A percentile compares a stretch with the other conserved stretches of the same genome.
Evolutionary conservation across 2,797 vertebrate genomes (phyloP).

Genomic region (Acanthurus tractus): DNA sequence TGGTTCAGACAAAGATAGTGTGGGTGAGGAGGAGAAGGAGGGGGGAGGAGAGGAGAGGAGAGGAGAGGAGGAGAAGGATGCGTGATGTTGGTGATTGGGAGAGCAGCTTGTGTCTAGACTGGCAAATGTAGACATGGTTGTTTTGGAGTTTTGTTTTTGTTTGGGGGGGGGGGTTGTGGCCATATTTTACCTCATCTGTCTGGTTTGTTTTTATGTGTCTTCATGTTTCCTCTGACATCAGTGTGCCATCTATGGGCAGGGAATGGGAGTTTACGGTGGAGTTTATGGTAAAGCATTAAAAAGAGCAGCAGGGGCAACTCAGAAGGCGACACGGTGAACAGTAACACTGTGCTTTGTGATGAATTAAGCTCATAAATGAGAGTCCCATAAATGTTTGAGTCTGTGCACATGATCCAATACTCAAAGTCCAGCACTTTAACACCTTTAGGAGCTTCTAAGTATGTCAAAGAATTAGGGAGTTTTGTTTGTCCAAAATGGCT

Average conservation of each 20-base stretch:
- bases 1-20: conserved; percentile 76
- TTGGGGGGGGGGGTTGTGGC: conserved; percentile 8
- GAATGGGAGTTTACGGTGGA: conserved; percentile 52
- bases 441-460: neutral
- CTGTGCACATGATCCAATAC: neutral
- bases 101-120: conserved; percentile 79
- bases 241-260: conserved; percentile 48
- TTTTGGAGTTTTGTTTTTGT: conserved; percentile 66
- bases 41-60: conserved; percentile 9
- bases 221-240: conserved; percentile 31
- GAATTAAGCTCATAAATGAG: conserved; percentile 14
- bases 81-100: conserved; percentile 49
- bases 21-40: conserved; percentile 12
- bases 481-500: conserved; percentile 7
- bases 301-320: neutral
- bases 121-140: conserved; percentile 52
- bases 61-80: conserved; percentile 11
- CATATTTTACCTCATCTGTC: conserved; percentile 60
- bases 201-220: conserved; percentile 29
- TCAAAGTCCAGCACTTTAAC: neutral
- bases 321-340: conserved; percentile 24
- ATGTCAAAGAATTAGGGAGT: neutral
- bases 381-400: conserved; percentile 5
- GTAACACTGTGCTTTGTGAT: conserved; percentile 17
- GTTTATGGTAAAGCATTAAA: conserved; percentile 40